Percentiles rank a stretch among this genome's conserved stretches.
Conservation (phyloP, 2,888 invertebrate genomes). For the Gastrophysa polygoni region DNA sequence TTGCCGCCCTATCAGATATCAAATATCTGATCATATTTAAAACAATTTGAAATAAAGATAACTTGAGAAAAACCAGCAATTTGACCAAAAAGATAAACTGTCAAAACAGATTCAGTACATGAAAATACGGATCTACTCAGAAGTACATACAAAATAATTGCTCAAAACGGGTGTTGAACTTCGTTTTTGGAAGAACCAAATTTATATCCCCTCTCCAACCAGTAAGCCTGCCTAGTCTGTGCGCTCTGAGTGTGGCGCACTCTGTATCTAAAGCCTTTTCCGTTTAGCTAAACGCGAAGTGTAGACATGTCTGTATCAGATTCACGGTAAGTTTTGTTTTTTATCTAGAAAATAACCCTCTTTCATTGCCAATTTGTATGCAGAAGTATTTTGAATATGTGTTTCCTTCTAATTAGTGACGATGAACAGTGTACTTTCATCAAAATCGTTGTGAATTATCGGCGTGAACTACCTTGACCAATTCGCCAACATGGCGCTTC, state of each 20-base stretch:
- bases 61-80: too few relatives aligned
- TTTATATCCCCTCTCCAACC: neutral
- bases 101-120: too few relatives aligned
- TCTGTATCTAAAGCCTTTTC: too few relatives aligned
- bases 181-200: neutral
- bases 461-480: slow-evolving; percentile 57
- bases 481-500: slow-evolving; percentile 65
- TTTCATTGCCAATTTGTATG: slow-evolving; percentile 32
- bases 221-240: too few relatives aligned
- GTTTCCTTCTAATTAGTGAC: slow-evolving; percentile 15
- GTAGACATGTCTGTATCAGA: slow-evolving; percentile 82
- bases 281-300: slow-evolving; percentile 75
- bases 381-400: slow-evolving; percentile 24
- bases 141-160: neutral
- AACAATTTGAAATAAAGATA: too few relatives aligned
- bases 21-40: neutral
- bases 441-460: slow-evolving; percentile 42
- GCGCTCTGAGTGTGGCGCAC: too few relatives aligned
- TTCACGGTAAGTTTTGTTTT: slow-evolving; percentile 74
- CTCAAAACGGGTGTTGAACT: too few relatives aligned
- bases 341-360: slow-evolving; percentile 35
- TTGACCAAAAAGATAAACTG: neutral
- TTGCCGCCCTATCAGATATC: slow-evolving; percentile 27
- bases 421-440: slow-evolving; percentile 39
- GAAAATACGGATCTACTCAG: too few relatives aligned